Evolutionary conservation across 2,113 vertebrate genomes (phyloP).

Genomic region (Dasyurus viverrinus): DNA sequence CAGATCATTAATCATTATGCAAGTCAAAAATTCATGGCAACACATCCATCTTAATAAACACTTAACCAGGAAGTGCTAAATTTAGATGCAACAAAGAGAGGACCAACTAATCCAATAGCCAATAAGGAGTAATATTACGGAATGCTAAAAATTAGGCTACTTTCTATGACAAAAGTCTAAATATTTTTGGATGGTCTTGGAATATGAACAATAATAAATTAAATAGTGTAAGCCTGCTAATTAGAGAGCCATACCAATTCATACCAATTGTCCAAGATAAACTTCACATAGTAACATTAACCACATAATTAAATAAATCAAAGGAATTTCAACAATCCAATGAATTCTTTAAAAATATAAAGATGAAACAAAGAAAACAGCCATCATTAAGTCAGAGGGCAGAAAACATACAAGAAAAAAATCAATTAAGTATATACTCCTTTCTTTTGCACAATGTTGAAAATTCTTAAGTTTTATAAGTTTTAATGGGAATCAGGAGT

Average conservation of each 20-base stretch:
- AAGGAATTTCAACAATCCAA: background rate
- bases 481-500: background rate
- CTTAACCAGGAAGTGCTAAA: background rate
- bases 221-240: background rate
- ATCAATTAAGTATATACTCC: background rate
- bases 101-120: background rate
- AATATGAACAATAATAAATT: constrained; percentile 7
- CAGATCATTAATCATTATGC: background rate
- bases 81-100: background rate
- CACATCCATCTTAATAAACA: constrained; percentile 13
- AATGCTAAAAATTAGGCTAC: background rate
- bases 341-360: background rate
- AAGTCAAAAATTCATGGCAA: constrained; percentile 16
- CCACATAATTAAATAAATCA: background rate
- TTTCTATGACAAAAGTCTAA: constrained; percentile 1
- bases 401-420: background rate
- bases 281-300: background rate
- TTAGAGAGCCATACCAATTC: background rate
- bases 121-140: background rate
- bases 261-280: background rate
- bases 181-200: background rate
- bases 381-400: background rate
- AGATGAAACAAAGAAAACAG: background rate
- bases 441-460: background rate
- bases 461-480: background rate